Evolutionary conservation across 2,888 invertebrate genomes (phyloP).

Genomic region (Latrodectus hesperus): DNA sequence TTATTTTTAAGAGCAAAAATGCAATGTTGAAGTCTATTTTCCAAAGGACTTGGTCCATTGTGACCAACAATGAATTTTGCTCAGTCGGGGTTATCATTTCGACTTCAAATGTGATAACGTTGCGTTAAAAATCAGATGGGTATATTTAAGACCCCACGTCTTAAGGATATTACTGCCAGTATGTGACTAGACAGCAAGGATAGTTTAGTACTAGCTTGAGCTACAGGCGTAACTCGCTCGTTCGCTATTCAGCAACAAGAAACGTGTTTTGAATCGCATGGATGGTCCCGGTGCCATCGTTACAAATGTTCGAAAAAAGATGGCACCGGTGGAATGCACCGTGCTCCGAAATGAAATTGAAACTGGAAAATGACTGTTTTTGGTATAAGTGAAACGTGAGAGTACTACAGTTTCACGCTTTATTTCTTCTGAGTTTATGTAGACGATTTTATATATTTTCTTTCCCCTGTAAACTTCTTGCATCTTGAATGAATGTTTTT

Average conservation of each 20-base stretch:
- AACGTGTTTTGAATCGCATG: background rate
- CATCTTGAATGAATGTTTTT: too few relatives aligned
- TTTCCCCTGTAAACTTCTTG: too few relatives aligned
- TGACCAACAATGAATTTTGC: too few relatives aligned
- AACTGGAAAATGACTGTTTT: background rate
- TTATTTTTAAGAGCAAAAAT: too few relatives aligned
- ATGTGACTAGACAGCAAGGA: constrained; percentile 39
- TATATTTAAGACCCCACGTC: constrained; percentile 1
- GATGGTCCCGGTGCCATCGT: background rate
- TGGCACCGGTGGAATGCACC: background rate
- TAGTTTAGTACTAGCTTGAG: constrained; percentile 12
- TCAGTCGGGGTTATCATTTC: background rate
- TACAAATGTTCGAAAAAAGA: background rate
- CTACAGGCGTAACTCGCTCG: background rate
- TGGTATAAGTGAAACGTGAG: background rate
- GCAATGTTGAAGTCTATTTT: too few relatives aligned
- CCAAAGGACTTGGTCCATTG: too few relatives aligned
- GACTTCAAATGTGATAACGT: constrained; percentile 23
- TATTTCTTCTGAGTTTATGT: too few relatives aligned
- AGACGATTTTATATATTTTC: too few relatives aligned
- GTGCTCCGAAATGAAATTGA: background rate
- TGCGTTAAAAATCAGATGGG: constrained; percentile 31
- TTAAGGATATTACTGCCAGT: constrained; percentile 28
- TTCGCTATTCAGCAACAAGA: background rate
- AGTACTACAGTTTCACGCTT: background rate